These are phyloP conservation scores for Neofelis nebulosa DNA, from an alignment of 2,113 vertebrate species.

Conservation along the genomic window DNA sequence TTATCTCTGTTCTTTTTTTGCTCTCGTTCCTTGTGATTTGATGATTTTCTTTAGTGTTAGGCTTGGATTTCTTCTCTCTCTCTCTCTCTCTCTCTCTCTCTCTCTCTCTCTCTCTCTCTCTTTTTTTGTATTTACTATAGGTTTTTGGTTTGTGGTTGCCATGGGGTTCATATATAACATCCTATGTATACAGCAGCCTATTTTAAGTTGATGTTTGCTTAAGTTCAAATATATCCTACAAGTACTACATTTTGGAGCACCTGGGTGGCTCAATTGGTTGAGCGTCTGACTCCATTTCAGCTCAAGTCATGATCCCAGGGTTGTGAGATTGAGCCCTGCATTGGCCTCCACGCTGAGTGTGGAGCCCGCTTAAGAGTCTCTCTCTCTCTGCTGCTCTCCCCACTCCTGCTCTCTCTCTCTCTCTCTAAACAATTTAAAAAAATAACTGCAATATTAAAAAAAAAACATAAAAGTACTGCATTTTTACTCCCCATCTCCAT, in stretches of 20 bases:
- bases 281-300: no score
- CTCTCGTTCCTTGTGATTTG: neutral
- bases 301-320: no score
- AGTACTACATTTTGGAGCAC: neutral
- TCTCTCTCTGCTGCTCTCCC: no score
- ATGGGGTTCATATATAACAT: neutral
- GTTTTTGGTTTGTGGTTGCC: neutral
- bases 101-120: neutral
- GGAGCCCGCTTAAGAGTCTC: no score
- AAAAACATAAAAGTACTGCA: neutral
- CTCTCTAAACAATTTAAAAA: no score
- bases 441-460: no score
- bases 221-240: neutral
- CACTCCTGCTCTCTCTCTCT: no score
- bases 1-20: neutral
- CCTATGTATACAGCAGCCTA: neutral
- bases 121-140: neutral
- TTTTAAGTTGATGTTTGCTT: neutral
- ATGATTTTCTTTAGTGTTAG: neutral
- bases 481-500: neutral
- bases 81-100: neutral
- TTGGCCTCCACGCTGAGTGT: no score
- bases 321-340: no score
- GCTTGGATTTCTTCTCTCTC: neutral
- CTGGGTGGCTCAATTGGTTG: no score